A percentile compares a stretch with the other conserved stretches of the same genome.
Conservation (phyloP, 1,140 invertebrate species). For the Medauroidea extradentata region DNA sequence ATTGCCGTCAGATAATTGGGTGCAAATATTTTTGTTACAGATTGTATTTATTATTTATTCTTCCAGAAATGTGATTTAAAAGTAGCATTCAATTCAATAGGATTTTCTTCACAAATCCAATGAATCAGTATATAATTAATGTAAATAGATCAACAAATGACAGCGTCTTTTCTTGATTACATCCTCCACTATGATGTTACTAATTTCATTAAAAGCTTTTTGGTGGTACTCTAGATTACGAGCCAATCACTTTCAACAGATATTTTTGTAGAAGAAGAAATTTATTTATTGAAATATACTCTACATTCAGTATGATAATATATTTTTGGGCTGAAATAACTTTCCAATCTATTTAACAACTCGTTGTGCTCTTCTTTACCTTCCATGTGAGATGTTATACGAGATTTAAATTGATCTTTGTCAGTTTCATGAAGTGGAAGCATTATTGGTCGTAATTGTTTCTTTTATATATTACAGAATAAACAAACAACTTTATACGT, state of each 20-base stretch:
- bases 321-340: constrained; percentile 9
- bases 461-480: no score
- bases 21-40: constrained; percentile 1
- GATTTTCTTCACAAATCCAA: constrained; percentile 7
- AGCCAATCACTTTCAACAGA: constrained; percentile 17
- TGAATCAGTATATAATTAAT: constrained; percentile 19
- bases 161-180: constrained; percentile 22
- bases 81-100: neutral
- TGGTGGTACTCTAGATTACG: constrained; percentile 21
- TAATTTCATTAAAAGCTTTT: constrained; percentile 25
- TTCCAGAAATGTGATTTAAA: constrained; percentile 22
- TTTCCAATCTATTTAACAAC: constrained; percentile 9
- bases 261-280: constrained; percentile 14
- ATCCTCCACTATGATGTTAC: constrained; percentile 22
- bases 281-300: constrained; percentile 17
- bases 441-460: no score
- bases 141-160: constrained; percentile 26
- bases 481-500: no score
- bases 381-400: neutral
- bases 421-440: no score
- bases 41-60: constrained; percentile 21
- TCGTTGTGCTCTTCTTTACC: neutral
- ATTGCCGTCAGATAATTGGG: no score
- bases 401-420: no score
- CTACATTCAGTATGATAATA: constrained; percentile 15